phyloP scores from a whole-genome alignment of 2,797 vertebrate genomes.

The Hybognathus amarus region DNA sequence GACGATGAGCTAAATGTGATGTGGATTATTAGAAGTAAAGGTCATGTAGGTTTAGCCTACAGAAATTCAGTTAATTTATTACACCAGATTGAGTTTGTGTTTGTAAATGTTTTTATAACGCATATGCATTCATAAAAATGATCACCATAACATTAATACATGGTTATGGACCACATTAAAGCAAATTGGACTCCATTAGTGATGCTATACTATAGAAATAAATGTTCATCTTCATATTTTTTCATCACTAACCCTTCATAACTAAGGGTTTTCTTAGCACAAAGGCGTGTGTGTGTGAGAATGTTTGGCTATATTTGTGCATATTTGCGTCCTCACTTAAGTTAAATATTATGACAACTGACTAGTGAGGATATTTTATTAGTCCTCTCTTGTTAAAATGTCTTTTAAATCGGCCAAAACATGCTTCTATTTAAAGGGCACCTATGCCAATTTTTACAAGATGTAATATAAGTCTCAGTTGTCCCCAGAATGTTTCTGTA shows the following conservation, averaged over 20 bases:
- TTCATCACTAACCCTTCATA: background rate
- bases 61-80: background rate
- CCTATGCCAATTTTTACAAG: too few relatives aligned
- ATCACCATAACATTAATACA: background rate
- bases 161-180: background rate
- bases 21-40: conserved; percentile 5
- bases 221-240: background rate
- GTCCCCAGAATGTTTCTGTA: too few relatives aligned
- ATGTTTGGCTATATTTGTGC: too few relatives aligned
- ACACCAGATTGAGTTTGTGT: background rate
- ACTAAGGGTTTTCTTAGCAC: background rate
- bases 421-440: too few relatives aligned
- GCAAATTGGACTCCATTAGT: background rate
- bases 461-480: too few relatives aligned
- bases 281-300: background rate
- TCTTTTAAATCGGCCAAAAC: too few relatives aligned
- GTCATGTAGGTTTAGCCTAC: too few relatives aligned
- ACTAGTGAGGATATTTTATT: too few relatives aligned
- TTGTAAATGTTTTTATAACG: background rate
- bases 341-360: too few relatives aligned
- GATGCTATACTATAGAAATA: background rate
- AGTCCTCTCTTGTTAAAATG: too few relatives aligned
- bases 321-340: too few relatives aligned
- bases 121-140: background rate
- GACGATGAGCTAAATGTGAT: background rate